Conservation (phyloP, 2,888 invertebrate species). For the Ptychoptera contaminata region DNA sequence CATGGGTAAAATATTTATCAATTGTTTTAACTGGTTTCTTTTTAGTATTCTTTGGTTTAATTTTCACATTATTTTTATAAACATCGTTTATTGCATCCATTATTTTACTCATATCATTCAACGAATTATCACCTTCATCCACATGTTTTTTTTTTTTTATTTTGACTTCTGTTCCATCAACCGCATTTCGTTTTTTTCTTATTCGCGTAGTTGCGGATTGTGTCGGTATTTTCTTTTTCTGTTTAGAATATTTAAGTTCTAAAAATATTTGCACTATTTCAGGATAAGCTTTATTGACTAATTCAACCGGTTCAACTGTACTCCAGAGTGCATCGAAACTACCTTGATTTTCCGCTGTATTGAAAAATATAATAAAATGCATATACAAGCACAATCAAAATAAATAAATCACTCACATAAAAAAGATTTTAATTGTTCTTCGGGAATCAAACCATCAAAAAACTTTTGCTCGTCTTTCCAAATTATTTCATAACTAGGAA, state of each 20-base stretch:
- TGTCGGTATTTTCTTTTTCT: neutral
- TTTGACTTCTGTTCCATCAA: neutral
- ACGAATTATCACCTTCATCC: slow-evolving; percentile 16
- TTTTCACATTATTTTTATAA: slow-evolving; percentile 15
- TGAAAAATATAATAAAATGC: neutral
- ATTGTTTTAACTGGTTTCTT: neutral
- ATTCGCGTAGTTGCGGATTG: slow-evolving; percentile 9
- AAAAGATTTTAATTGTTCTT: slow-evolving; percentile 37
- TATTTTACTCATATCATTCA: slow-evolving; percentile 16
- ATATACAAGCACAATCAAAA: too few species aligned
- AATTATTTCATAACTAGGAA: slow-evolving; percentile 53
- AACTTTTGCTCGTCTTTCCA: slow-evolving; percentile 45
- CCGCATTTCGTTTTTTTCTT: slow-evolving; percentile 14
- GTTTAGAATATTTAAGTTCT: slow-evolving; percentile 32
- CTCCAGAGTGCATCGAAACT: slow-evolving; percentile 38
- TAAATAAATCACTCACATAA: neutral
- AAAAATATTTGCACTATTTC: slow-evolving; percentile 42
- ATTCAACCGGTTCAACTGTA: slow-evolving; percentile 50
- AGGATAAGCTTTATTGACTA: slow-evolving; percentile 46
- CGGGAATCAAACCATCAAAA: slow-evolving; percentile 43
- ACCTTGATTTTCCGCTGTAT: slow-evolving; percentile 33
- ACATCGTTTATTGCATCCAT: slow-evolving; percentile 19
- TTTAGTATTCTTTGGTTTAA: neutral
- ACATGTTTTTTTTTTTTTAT: slow-evolving; percentile 14
- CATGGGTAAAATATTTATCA: slow-evolving; percentile 2